phyloP scores from a whole-genome alignment of 2,888 invertebrate species.

The Rotaria macrura region DNA sequence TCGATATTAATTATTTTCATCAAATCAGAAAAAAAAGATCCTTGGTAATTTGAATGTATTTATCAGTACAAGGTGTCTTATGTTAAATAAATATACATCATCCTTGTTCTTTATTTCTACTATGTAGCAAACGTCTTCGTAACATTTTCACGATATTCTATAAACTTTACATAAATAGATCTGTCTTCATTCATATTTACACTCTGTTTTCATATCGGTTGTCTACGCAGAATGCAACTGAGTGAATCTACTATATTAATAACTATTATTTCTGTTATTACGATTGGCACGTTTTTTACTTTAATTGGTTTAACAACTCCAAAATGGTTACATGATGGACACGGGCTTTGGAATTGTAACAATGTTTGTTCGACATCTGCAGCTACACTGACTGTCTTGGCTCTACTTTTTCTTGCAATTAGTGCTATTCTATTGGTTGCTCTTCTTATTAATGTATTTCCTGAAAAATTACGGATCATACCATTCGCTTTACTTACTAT shows the following conservation, averaged over 20 bases:
- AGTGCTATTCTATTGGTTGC: neutral
- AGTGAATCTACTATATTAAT: neutral
- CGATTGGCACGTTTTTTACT: neutral
- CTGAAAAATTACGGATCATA: neutral
- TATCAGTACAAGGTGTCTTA: neutral
- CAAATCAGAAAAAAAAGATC: too few species aligned
- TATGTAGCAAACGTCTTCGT: neutral
- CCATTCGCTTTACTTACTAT: neutral
- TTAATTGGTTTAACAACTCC: neutral
- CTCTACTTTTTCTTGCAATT: neutral
- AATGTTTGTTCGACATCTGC: neutral
- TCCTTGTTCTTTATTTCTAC: neutral
- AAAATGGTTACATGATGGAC: neutral
- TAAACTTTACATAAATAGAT: neutral
- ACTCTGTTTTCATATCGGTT: too few species aligned
- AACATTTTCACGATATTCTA: neutral
- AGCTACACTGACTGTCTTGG: neutral
- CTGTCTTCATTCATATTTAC: too few species aligned
- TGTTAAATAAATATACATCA: neutral
- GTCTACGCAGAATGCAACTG: neutral
- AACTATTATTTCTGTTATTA: neutral
- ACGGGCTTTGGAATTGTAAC: neutral
- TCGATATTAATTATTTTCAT: too few species aligned
- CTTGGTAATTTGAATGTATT: too few species aligned
- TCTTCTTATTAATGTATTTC: neutral